Evolutionary conservation across 2,888 invertebrate genomes (phyloP), one percentile per base, ranked within the genome.

Genomic region (Hanleya hanleyi): DNA sequence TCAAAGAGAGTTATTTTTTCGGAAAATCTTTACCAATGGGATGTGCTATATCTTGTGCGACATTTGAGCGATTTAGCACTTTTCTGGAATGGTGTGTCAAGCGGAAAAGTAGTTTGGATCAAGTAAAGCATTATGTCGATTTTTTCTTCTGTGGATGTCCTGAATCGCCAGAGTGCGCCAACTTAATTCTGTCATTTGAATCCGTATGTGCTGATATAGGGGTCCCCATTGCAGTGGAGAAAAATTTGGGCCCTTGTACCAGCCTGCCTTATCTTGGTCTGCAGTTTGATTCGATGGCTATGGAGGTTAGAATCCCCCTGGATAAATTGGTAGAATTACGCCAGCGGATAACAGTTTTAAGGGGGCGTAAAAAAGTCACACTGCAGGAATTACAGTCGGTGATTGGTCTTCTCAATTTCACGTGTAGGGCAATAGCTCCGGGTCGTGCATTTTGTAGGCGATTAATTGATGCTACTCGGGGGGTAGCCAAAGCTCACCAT

Each of bases 1-100:
- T 71, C 57, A 38, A 72, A 15, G 49, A 62, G 22, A 26, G 32
- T 15, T 74, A 72, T 64, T 78, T 71, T 36, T 41, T 70, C 36
- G 70, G 72, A 41, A 74, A 71, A 38, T 36, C 22, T 36, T 50
- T 73, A 9, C 74, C 37, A 37, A n/a, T n/a, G n/a, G n/a, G n/a
- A n/a, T n/a, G n/a, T n/a, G n/a, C n/a, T n/a, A n/a, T n/a, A n/a
- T n/a, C n/a, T n/a, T n/a, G n/a, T n/a, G n/a, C n/a, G n/a, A n/a
- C n/a, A n/a, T n/a, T n/a, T n/a, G n/a, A n/a, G n/a, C n/a, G n/a
- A n/a, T n/a, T n/a, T n/a, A n/a, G n/a, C n/a, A n/a, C n/a, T n/a
- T n/a, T n/a, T n/a, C n/a, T n/a, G n/a, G n/a, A n/a, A n/a, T n/a
- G n/a, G n/a, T n/a, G n/a, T n/a, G n/a, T n/a, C n/a, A n/a, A n/a